Evolutionary conservation across 1,140 invertebrate genomes (phyloP).

Genomic region (Pissodes strobi): DNA sequence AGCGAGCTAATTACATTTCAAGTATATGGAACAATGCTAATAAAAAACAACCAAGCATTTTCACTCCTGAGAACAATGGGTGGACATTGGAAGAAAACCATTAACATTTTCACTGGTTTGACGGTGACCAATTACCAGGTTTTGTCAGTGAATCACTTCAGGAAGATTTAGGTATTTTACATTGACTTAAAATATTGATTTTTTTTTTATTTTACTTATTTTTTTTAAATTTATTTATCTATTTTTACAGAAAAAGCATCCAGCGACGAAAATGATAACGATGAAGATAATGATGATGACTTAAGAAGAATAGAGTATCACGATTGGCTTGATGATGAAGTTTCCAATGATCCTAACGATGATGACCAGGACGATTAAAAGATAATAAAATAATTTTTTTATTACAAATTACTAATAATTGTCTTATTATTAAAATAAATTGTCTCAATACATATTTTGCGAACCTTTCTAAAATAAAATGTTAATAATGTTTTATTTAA

Average conservation of each 20-base stretch:
- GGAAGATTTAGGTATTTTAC: slow-evolving; percentile 25
- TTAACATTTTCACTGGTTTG: slow-evolving; percentile 34
- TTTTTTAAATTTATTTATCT: not conserved
- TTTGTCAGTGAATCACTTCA: slow-evolving; percentile 26
- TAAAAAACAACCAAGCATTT: too few relatives aligned
- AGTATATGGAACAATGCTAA: slow-evolving; percentile 48
- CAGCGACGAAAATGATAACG: not conserved
- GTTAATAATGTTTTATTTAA: not conserved
- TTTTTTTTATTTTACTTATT: not conserved
- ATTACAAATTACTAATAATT: not conserved
- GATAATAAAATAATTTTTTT: not conserved
- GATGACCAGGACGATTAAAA: not conserved
- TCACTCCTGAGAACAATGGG: too few relatives aligned
- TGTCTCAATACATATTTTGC: too few relatives aligned
- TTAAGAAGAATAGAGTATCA: not conserved
- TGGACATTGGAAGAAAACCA: slow-evolving; percentile 33
- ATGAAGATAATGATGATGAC: not conserved
- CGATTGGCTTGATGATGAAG: not conserved
- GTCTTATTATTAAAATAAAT: too few relatives aligned
- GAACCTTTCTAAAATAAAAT: too few relatives aligned
- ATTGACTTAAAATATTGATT: slow-evolving; percentile 7
- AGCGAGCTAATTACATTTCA: slow-evolving; percentile 42
- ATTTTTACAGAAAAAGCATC: too few relatives aligned
- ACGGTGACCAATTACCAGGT: slow-evolving; percentile 30
- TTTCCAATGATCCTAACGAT: not conserved